Evolutionary conservation across 2,888 invertebrate species (phyloP).

Genomic region (Synergus gifuensis): DNA sequence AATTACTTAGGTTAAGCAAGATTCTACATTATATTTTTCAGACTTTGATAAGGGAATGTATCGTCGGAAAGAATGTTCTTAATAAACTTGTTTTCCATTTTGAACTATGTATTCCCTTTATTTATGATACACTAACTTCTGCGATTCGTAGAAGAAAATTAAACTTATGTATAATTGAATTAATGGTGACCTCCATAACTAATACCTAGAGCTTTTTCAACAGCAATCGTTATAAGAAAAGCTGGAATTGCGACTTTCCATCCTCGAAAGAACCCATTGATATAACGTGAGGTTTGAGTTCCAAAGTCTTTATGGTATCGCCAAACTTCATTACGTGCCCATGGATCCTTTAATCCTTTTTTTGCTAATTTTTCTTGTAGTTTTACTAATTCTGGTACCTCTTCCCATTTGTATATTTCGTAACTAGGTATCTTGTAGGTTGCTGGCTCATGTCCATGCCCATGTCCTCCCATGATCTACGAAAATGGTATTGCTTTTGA

Average conservation of each 20-base stretch:
- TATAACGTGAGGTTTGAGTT: conserved; percentile 77
- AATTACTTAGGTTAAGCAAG: not conserved
- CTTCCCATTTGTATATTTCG: conserved; percentile 85
- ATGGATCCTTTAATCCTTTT: conserved; percentile 90
- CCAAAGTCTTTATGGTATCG: conserved; percentile 82
- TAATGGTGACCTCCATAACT: conserved; percentile 76
- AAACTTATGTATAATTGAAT: not conserved
- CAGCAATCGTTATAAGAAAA: conserved; percentile 80
- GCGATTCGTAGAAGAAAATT: not conserved
- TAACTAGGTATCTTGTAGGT: conserved; percentile 83
- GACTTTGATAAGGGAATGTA: conserved; percentile 25
- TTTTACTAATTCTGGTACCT: conserved; percentile 83
- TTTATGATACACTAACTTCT: conserved; percentile 15
- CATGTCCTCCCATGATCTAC: conserved; percentile 80
- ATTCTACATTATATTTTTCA: conserved; percentile 4
- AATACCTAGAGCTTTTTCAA: conserved; percentile 76
- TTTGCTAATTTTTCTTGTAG: conserved; percentile 83
- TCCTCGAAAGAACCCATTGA: conserved; percentile 82
- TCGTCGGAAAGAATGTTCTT: conserved; percentile 6
- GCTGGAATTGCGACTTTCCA: conserved; percentile 81
- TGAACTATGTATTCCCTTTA: not conserved
- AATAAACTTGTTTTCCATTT: conserved; percentile 31
- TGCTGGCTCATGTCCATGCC: conserved; percentile 79
- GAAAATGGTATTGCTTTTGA: not conserved
- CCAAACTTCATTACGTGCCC: conserved; percentile 95